Evolutionary conservation across 2,888 invertebrate species (phyloP), one percentile per base, ranked within the genome.

Genomic region (Drosophila buzzatii): DNA sequence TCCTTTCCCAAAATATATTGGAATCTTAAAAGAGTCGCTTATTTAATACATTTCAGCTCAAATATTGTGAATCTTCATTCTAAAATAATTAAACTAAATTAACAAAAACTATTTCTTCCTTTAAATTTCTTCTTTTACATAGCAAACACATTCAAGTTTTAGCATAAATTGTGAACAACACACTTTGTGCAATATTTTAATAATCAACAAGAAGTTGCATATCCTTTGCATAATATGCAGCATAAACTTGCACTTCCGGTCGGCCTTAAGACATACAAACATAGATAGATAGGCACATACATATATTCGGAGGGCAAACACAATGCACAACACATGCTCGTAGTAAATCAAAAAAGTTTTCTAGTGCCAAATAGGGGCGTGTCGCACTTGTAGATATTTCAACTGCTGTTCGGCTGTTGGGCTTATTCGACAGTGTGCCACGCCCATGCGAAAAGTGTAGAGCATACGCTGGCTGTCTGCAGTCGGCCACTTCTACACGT

Each of bases 321-420:
- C 61, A 56, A 62, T 61, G 45, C 39, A 47, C 14, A 61, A 52
- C 27, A 45, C 60, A 39, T 53, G 41, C 68, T 53, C 56, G 74
- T 71, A 68, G 89, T 84, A 84, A 85, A 85, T 85, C 90, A 87
- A 66, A 85, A 84, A 89, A 89, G 74, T 85, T 90, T 70, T 79
- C 73, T 70, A 85, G 90, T 88, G 88, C 85, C 72, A 82, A 82
- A 88, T 82, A 66, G 89, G 71, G 85, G 75, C 73, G 76, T 65
- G 61, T 49, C 68, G 55, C 77, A 84, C 88, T 89, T 89, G 73
- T 77, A 81, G 85, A 89, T 85, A 85, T 72, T 74, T 72, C 66
- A 70, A 70, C 73, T 62, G 84, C 73, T 23, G 23, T 63, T 70
- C 56, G 51, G 35, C 51, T 20, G 56, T n/a, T 44, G 27, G 44